phyloP scores from a whole-genome alignment of 92 coral and sea anemone genomes.

The Virgularia gustaviana region DNA sequence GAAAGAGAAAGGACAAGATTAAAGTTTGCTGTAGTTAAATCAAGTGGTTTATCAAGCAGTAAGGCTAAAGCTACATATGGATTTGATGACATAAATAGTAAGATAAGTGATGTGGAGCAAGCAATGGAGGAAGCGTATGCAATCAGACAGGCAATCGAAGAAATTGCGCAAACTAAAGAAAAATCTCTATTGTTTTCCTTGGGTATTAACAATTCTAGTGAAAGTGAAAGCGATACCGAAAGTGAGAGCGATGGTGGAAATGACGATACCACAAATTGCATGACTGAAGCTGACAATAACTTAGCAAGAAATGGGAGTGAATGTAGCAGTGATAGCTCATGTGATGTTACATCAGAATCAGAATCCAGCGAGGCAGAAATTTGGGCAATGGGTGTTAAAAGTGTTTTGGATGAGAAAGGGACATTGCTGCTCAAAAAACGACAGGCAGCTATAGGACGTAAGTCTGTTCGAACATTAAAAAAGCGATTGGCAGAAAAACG shows the following conservation, averaged over 20 bases:
- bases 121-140: slow-evolving; percentile 44
- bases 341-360: slow-evolving; percentile 26
- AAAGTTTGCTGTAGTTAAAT: slow-evolving; percentile 6
- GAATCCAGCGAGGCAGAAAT: slow-evolving; percentile 38
- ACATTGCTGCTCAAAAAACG: slow-evolving; percentile 18
- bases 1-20: slow-evolving; percentile 37
- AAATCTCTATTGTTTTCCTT: slow-evolving; percentile 40
- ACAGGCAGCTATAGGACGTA: slow-evolving; percentile 28
- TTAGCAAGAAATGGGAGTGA: not conserved
- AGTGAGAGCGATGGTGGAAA: slow-evolving; percentile 45
- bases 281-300: not conserved
- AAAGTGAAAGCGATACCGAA: slow-evolving; percentile 39
- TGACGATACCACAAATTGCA: not conserved
- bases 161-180: slow-evolving; percentile 43
- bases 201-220: slow-evolving; percentile 14
- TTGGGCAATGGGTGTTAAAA: slow-evolving; percentile 15
- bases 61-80: slow-evolving; percentile 42
- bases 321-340: not conserved
- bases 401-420: slow-evolving; percentile 38
- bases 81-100: slow-evolving; percentile 8
- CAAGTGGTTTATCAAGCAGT: slow-evolving; percentile 18
- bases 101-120: slow-evolving; percentile 6
- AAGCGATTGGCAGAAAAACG: slow-evolving; percentile 26
- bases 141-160: slow-evolving; percentile 44
- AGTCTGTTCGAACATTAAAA: slow-evolving; percentile 17